phyloP scores from a whole-genome alignment of 1,140 invertebrate genomes.

The Microvelia longipes region DNA sequence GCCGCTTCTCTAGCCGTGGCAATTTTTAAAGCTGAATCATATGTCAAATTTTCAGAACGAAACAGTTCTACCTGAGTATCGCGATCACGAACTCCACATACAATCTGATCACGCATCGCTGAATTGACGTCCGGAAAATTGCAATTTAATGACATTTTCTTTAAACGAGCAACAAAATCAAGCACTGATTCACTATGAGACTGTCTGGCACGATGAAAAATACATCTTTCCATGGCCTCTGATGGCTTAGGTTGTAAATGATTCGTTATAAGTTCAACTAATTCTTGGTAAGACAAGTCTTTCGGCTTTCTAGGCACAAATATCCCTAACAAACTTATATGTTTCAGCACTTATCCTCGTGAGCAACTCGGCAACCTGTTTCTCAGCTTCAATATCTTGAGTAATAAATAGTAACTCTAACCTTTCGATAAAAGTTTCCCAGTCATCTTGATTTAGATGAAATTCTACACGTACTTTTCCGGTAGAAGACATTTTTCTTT shows the following conservation, averaged over 20 bases:
- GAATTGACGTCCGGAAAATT: neutral
- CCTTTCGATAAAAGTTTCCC: too few relatives aligned
- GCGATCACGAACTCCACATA: neutral
- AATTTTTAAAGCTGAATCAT: neutral
- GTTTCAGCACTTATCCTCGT: too few relatives aligned
- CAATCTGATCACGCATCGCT: neutral
- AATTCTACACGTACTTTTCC: too few relatives aligned
- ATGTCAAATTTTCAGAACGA: neutral
- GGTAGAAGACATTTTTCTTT: too few relatives aligned
- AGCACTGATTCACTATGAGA: neutral
- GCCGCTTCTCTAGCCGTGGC: neutral
- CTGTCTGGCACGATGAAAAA: neutral
- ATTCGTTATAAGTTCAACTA: neutral
- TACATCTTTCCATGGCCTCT: neutral
- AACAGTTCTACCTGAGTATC: neutral
- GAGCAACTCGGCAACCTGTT: too few relatives aligned
- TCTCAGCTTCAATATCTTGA: too few relatives aligned
- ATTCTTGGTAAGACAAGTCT: neutral
- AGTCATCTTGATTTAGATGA: too few relatives aligned
- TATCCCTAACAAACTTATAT: neutral
- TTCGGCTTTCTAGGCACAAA: neutral
- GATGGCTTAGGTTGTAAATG: neutral
- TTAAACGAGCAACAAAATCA: neutral
- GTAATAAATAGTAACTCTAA: too few relatives aligned
- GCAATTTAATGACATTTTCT: neutral